Base-by-base conservation (phyloP, 64 coral and sea anemone genomes). In the Trachythela sp. region DNA sequence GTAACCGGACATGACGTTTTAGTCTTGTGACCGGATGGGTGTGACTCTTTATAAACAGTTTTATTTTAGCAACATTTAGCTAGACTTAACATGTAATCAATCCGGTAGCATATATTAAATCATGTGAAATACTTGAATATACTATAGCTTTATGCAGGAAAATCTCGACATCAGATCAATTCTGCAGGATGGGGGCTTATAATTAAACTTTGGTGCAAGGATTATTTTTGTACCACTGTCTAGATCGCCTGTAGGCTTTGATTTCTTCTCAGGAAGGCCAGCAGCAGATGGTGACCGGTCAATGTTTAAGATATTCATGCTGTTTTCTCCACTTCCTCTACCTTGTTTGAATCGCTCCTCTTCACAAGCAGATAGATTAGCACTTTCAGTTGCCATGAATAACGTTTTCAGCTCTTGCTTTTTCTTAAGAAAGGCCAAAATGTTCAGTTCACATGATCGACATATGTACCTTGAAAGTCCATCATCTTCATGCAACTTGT, bases 311-410 rank as follows among this genome's bases (percentile, higher is more conserved):
- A 71, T 35, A 54, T 71, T 89, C 6, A 64, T 64, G 22, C 24
- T 64, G 1, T 64, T 64, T 89, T 89, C 70, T 17, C 76, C 68
- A 34, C 43, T 40, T 49, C 48, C 76, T 49, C 88, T 37, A 71
- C 70, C 88, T 89, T 68, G 39, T 89, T 89, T 89, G 7, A 89
- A 49, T 14, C 88, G 70, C 32, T 80, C 68, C 40, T 43, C 42
- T 48, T 77, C 76, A 48, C 33, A 39, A 48, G 38, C 70, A 34
- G 39, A 67, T 89, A 35, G 37, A 41, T 71, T 89, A 22, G 50
- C 88, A 77, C 67, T 83, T 76, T 76, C 68, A 89, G 72, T 77
- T 77, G 88, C 38, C 56, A 64, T n/a, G 56, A 64, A 64, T 64
- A 64, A 64, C 18, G 41, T 42, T 48, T 39, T 70, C 68, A 89